Conservation (phyloP, 64 coral and sea anemone species). For the Orbicella faveolata region DNA sequence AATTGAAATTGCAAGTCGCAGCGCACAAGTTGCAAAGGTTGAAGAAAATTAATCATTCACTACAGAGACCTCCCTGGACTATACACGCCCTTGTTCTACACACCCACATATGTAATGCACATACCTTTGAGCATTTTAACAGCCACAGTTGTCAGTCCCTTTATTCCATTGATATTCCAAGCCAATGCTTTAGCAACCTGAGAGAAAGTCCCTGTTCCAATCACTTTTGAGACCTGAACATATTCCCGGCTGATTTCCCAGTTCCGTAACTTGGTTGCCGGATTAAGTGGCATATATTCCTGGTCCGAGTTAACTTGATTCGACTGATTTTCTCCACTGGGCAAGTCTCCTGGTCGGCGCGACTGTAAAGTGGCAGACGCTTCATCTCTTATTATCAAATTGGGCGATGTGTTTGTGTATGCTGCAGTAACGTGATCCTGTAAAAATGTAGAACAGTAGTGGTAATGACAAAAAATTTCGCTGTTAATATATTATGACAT, state of each 20-base stretch:
- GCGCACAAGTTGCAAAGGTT: no score
- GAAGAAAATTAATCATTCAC: no score
- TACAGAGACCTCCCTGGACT: no score
- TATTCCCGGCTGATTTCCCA: conserved; percentile 65
- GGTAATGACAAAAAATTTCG: no score
- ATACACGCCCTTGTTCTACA: no score
- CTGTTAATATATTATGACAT: no score
- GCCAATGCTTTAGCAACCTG: conserved; percentile 72
- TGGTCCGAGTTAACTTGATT: background rate
- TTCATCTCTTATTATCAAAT: background rate
- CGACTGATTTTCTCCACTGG: background rate
- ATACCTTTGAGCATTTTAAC: conserved; percentile 88
- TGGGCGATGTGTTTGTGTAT: background rate
- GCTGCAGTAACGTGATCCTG: background rate
- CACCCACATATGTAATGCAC: background rate
- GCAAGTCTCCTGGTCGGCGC: background rate
- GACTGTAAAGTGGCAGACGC: background rate
- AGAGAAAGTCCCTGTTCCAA: conserved; percentile 83
- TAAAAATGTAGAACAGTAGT: no score
- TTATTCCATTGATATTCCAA: conserved; percentile 14
- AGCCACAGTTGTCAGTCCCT: conserved; percentile 65
- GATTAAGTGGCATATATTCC: background rate
- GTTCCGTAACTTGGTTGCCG: background rate
- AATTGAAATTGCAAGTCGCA: no score
- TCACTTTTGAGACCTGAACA: conserved; percentile 39